These are phyloP conservation scores for Melitaea cinxia DNA, from an alignment of 1,140 invertebrate genomes.

Conservation along the genomic window DNA sequence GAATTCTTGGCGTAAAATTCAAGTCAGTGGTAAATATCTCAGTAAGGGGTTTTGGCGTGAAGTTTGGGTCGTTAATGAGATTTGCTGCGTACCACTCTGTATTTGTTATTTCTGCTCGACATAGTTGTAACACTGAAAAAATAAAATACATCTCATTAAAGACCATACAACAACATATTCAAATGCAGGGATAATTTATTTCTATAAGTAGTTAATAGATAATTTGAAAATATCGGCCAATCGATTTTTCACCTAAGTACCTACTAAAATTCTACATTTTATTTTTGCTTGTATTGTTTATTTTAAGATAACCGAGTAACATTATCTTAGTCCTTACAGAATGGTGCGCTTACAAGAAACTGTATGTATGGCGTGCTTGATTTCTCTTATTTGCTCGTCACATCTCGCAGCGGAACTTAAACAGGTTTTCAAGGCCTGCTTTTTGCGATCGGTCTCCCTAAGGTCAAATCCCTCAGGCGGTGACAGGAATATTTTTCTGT, in stretches of 20 bases:
- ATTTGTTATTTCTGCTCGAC: slow-evolving; percentile 64
- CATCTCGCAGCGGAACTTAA: slow-evolving; percentile 45
- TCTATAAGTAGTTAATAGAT: too few relatives aligned
- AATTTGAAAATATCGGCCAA: too few relatives aligned
- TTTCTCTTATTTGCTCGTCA: slow-evolving; percentile 44
- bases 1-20: slow-evolving; percentile 53
- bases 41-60: slow-evolving; percentile 68
- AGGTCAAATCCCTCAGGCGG: slow-evolving; percentile 52
- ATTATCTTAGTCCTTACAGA: neutral
- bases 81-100: slow-evolving; percentile 71
- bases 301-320: too few relatives aligned
- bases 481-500: slow-evolving; percentile 32
- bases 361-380: slow-evolving; percentile 13
- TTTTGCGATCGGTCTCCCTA: slow-evolving; percentile 57
- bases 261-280: too few relatives aligned
- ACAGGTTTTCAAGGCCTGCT: slow-evolving; percentile 64
- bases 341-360: slow-evolving; percentile 2
- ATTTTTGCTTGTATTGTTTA: too few relatives aligned
- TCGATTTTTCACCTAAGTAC: too few relatives aligned
- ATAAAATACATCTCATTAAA: neutral
- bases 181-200: too few relatives aligned
- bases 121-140: slow-evolving; percentile 73
- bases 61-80: slow-evolving; percentile 63
- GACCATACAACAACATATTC: too few relatives aligned
- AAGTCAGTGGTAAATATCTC: slow-evolving; percentile 68